phyloP scores from a whole-genome alignment of 2,888 invertebrate species.

The Stenurella melanura region DNA sequence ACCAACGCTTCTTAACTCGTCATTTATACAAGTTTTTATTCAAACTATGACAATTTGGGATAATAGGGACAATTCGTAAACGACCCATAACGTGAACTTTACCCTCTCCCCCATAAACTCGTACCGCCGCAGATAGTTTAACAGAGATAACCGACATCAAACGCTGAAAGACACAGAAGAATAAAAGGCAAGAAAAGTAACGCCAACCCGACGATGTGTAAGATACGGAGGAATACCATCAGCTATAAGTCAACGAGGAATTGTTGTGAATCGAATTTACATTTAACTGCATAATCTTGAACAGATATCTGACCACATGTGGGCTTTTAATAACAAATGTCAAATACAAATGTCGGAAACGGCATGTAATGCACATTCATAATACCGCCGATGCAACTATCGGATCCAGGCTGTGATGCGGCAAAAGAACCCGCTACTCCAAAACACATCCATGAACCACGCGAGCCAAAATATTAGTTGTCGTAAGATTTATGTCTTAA shows the following conservation, averaged over 20 bases:
- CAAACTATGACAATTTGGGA: neutral
- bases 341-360: constrained; percentile 47
- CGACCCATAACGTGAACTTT: neutral
- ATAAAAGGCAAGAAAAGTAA: constrained; percentile 27
- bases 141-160: neutral
- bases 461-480: constrained; percentile 8
- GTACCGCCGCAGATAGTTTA: constrained; percentile 7
- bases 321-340: constrained; percentile 47
- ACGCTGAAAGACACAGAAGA: constrained; percentile 2
- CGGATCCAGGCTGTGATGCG: neutral
- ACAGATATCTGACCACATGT: constrained; percentile 47
- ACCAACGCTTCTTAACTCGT: too few relatives aligned
- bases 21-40: neutral
- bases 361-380: constrained; percentile 42
- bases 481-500: constrained; percentile 8
- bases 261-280: constrained; percentile 42
- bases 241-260: constrained; percentile 40
- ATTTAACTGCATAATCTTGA: constrained; percentile 41
- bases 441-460: neutral
- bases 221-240: constrained; percentile 32
- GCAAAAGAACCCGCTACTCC: constrained; percentile 16
- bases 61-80: neutral
- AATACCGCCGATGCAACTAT: constrained; percentile 16
- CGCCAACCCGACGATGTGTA: constrained; percentile 26
- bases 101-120: constrained; percentile 7